Evolutionary conservation across 2,888 invertebrate species (phyloP), one percentile per base, ranked within the genome.

Genomic region (Parnassius orleans): DNA sequence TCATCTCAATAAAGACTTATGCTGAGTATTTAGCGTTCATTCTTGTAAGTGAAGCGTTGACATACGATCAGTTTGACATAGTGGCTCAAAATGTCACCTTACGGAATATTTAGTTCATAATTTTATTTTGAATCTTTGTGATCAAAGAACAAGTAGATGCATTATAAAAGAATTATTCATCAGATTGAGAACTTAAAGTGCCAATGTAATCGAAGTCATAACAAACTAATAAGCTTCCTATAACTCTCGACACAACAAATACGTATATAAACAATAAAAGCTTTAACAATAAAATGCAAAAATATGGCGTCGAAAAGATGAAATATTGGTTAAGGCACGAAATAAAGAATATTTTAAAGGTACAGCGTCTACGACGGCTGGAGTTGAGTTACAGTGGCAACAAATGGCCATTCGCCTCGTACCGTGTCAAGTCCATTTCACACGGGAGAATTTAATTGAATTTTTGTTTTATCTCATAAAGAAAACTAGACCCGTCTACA

Each of bases 261-360:
- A 77, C 19, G 53, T 78, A 77, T 76, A 67, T 68, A 72, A 69
- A 75, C 75, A 77, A 74, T 75, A 76, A 79, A 76, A 76, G 71
- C 71, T 46, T 60, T 15, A 57, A 46, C 63, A 61, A 55, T 53
- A 66, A 68, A 70, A 66, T 60, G 61, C 72, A 72, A 78, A 78
- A 72, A 68, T 67, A 63, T 61, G 72, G 71, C 68, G 69, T 73
- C n/a, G 42, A 47, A 19, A 42, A 14, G 12, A 19, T 52, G 51
- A 48, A 61, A 57, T 72, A 69, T 48, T 48, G 48, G 5, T 7
- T 70, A 73, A 75, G 73, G 74, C 73, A 76, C 72, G 73, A 79
- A 79, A 83, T 80, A 78, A 81, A 76, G 68, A 80, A 78, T 77
- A 73, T 79, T 77, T 80, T 77, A 72, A 77, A 73, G 74, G 75